Evolutionary conservation across 2,888 invertebrate genomes (phyloP).

Genomic region (Apamea anceps): DNA sequence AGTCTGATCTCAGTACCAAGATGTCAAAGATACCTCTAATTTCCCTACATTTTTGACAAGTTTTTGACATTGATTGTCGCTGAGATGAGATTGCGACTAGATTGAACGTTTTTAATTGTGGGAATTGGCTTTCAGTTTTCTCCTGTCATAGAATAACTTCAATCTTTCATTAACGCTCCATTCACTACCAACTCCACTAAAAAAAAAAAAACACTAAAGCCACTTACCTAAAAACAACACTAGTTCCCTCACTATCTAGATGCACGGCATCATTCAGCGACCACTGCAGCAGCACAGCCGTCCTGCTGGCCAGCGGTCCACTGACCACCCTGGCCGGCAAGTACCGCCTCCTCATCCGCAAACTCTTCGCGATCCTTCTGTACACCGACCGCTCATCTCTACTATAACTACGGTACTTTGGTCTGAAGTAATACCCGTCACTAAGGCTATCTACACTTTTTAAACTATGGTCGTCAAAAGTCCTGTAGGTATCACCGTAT

Average conservation of each 20-base stretch:
- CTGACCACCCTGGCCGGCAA: conserved; percentile 81
- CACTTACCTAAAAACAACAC: conserved; percentile 89
- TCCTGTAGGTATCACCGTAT: conserved; percentile 65
- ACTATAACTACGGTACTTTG: conserved; percentile 76
- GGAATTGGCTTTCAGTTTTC: neutral
- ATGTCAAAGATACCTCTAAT: neutral
- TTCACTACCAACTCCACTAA: neutral
- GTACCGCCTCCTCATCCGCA: conserved; percentile 78
- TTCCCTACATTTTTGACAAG: neutral
- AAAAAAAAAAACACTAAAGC: conserved; percentile 12
- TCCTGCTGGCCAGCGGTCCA: conserved; percentile 78
- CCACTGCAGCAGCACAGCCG: conserved; percentile 82
- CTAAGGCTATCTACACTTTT: conserved; percentile 68
- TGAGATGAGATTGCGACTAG: neutral
- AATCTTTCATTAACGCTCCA: neutral
- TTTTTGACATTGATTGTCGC: neutral
- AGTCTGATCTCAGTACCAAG: neutral
- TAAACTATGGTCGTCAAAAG: conserved; percentile 69
- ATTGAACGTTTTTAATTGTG: neutral
- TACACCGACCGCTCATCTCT: conserved; percentile 78
- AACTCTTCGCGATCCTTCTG: conserved; percentile 71
- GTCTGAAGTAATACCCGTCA: conserved; percentile 81
- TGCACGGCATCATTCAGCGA: conserved; percentile 81
- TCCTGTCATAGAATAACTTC: neutral
- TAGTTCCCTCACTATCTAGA: conserved; percentile 80